phyloP scores from a whole-genome alignment of 2,113 vertebrate species.

The Corythornis vintsioides region DNA sequence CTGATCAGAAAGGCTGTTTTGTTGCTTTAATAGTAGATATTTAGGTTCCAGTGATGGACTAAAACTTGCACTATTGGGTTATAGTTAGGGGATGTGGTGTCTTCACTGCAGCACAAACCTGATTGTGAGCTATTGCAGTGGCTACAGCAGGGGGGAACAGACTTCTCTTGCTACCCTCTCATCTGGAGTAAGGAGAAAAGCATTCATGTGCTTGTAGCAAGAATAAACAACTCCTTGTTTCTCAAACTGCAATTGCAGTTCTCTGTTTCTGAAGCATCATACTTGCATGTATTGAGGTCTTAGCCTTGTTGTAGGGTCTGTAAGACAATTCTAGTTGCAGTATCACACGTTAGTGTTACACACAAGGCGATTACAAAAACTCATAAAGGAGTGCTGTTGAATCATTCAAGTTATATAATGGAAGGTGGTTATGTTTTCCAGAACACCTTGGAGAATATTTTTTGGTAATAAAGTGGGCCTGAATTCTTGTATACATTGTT shows the following conservation, averaged over 20 bases:
- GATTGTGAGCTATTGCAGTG: rapidly evolving
- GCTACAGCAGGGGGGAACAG: background rate
- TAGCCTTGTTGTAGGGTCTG: background rate
- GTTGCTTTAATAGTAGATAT: background rate
- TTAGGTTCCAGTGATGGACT: background rate
- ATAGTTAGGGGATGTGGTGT: background rate
- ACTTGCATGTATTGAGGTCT: rapidly evolving
- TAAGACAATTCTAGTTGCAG: background rate
- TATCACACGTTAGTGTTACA: background rate
- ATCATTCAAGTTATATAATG: background rate
- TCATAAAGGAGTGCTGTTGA: background rate
- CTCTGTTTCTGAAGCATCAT: background rate
- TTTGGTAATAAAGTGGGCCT: background rate
- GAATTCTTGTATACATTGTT: background rate
- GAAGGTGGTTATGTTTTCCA: background rate
- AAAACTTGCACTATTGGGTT: background rate
- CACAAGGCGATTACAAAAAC: background rate
- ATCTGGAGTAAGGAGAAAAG: background rate
- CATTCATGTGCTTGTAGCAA: background rate
- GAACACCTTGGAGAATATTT: background rate
- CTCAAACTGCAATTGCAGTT: background rate
- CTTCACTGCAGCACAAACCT: background rate
- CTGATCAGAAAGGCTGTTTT: background rate
- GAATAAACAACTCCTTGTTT: background rate
- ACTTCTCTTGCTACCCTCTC: background rate